A percentile compares a stretch with the other conserved stretches of the same genome.
These are phyloP conservation scores for Cotesia chilonis DNA, from an alignment of 1,140 invertebrate species.

Conservation along the genomic window DNA sequence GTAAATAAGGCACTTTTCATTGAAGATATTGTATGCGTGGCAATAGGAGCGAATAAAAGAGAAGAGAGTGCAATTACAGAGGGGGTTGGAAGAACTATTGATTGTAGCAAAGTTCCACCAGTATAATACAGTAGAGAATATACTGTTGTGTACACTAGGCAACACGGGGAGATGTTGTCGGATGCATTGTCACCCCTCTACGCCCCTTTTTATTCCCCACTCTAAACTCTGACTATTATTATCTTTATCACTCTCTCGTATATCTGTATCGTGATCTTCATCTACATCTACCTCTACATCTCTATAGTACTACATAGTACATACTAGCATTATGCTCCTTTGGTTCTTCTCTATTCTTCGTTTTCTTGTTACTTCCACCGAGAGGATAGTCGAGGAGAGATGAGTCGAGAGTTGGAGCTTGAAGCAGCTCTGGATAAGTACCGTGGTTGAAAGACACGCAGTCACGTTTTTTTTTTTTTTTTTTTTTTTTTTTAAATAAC, in stretches of 20 bases:
- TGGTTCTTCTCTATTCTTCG: too few species aligned
- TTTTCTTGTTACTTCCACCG: not conserved
- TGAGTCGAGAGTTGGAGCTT: not conserved
- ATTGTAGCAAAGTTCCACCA: conserved; percentile 29
- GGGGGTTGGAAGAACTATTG: conserved; percentile 30
- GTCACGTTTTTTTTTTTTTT: too few species aligned
- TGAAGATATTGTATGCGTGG: not conserved
- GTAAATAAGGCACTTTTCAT: too few species aligned
- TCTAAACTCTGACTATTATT: not conserved
- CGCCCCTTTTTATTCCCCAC: conserved; percentile 8
- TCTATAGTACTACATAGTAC: too few species aligned
- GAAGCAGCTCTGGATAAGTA: too few species aligned
- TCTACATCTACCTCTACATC: too few species aligned
- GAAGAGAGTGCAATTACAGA: conserved; percentile 27
- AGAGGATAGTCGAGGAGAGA: not conserved
- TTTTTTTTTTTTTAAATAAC: too few species aligned
- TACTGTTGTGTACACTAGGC: not conserved
- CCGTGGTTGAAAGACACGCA: too few species aligned
- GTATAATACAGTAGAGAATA: too few species aligned
- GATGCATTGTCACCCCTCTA: conserved; percentile 37
- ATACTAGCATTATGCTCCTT: too few species aligned
- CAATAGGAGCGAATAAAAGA: not conserved
- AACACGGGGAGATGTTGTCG: conserved; percentile 20
- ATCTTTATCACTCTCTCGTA: conserved; percentile 10
- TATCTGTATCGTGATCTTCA: not conserved